Conservation (phyloP, 2,113 vertebrate species). For the Peromyscus maniculatus region DNA sequence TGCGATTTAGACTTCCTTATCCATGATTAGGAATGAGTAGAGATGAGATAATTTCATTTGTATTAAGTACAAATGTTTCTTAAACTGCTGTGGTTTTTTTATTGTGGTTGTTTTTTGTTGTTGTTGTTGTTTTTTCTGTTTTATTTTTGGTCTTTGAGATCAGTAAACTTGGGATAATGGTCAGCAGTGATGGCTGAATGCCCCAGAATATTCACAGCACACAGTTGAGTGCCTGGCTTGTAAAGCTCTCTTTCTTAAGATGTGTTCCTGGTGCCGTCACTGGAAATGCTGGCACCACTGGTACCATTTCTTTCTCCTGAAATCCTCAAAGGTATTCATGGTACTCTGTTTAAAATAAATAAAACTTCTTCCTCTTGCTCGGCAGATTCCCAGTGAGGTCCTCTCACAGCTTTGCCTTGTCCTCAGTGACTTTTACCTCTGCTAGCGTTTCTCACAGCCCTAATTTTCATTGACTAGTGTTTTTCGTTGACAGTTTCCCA, state of each 20-base stretch:
- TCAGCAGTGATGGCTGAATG: neutral
- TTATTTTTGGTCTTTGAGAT: neutral
- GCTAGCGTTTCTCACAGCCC: too few species aligned
- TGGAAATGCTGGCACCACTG: neutral
- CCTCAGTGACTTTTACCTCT: neutral
- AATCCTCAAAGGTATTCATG: neutral
- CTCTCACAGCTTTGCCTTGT: neutral
- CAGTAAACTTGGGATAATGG: neutral
- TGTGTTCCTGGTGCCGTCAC: too few species aligned
- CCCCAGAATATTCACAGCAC: accelerated
- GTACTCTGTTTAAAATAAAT: too few species aligned
- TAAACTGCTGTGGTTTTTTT: neutral
- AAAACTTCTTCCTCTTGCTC: neutral
- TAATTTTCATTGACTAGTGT: neutral
- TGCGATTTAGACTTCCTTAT: neutral
- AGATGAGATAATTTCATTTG: neutral
- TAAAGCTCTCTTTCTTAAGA: neutral
- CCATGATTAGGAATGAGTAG: neutral
- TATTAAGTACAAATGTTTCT: neutral
- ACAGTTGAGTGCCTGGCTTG: neutral
- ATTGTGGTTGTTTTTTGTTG: neutral
- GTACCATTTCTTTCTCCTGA: neutral
- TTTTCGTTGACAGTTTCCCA: neutral
- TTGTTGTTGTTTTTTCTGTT: too few species aligned
- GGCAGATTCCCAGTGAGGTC: neutral